Percentiles rank a stretch among this genome's conserved stretches.
These are phyloP conservation scores for Chaenogobius annularis DNA, from an alignment of 2,113 vertebrate species.

Conservation along the genomic window DNA sequence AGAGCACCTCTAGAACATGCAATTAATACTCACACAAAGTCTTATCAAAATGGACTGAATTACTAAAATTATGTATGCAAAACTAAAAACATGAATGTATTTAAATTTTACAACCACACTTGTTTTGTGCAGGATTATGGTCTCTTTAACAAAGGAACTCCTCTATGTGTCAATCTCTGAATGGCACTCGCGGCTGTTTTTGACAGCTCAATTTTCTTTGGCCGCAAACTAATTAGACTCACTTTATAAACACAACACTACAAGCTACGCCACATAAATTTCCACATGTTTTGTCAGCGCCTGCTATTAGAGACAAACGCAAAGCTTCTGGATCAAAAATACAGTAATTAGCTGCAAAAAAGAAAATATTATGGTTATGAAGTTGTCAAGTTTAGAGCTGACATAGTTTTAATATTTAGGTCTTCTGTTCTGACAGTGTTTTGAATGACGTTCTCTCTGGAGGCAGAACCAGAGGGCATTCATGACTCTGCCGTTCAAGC, in stretches of 20 bases:
- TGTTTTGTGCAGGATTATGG: neutral
- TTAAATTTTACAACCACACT: neutral
- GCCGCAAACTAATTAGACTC: slow-evolving; percentile 10
- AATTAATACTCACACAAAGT: neutral
- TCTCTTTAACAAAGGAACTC: slow-evolving; percentile 4
- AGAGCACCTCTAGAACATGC: neutral
- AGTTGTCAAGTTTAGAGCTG: neutral
- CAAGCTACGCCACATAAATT: slow-evolving; percentile 1
- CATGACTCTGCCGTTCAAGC: neutral
- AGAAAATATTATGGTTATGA: neutral
- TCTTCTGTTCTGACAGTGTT: neutral
- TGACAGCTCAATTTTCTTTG: neutral
- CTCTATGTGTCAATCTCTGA: slow-evolving; percentile 2
- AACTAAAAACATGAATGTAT: neutral
- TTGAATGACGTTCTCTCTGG: neutral
- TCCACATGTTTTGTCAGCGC: neutral
- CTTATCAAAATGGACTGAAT: neutral
- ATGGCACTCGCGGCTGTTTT: neutral
- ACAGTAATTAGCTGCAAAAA: neutral
- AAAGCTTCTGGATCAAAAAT: neutral
- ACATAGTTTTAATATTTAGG: neutral
- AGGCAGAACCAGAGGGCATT: neutral
- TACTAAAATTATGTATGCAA: neutral
- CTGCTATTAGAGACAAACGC: neutral
- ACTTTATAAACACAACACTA: slow-evolving; percentile 2